A percentile compares a stretch with the other conserved stretches of the same genome.
Evolutionary conservation across 2,888 invertebrate species (phyloP).

Genomic region (Drosophila anomelani): DNA sequence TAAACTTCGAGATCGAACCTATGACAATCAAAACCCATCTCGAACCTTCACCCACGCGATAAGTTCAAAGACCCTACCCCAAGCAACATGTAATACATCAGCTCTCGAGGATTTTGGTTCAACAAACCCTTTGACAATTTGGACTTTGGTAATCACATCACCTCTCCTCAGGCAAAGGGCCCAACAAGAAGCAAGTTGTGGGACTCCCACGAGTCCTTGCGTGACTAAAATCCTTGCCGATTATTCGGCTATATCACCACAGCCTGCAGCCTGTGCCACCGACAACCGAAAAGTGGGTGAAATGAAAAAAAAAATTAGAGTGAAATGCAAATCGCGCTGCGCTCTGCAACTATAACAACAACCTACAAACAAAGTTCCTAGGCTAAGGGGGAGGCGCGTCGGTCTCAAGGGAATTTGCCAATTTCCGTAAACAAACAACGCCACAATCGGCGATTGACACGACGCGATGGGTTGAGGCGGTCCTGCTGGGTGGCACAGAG

Average conservation of each 20-base stretch:
- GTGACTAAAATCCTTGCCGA: conserved; percentile 51
- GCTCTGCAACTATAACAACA: conserved; percentile 82
- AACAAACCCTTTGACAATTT: conserved; percentile 69
- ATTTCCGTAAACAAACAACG: conserved; percentile 53
- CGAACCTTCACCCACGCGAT: conserved; percentile 41
- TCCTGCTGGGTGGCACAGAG: conserved; percentile 3
- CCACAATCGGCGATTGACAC: conserved; percentile 33
- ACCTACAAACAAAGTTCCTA: conserved; percentile 74
- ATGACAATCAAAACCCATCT: conserved; percentile 23
- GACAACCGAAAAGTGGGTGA: conserved; percentile 48
- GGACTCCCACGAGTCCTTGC: conserved; percentile 49
- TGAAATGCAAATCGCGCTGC: conserved; percentile 61
- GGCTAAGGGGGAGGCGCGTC: neutral
- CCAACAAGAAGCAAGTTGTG: conserved; percentile 30
- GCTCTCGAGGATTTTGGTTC: conserved; percentile 54
- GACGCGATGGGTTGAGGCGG: conserved; percentile 26
- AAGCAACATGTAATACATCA: conserved; percentile 53
- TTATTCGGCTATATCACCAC: conserved; percentile 41
- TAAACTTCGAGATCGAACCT: conserved; percentile 24
- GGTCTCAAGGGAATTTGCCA: conserved; percentile 19
- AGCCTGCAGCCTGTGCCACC: conserved; percentile 29
- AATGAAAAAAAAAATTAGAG: conserved; percentile 49
- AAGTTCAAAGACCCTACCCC: conserved; percentile 68
- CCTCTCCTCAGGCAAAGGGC: conserved; percentile 20
- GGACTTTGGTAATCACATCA: conserved; percentile 58